Conservation (phyloP, 2,888 invertebrate genomes). For the Noctuana brunneofusca region DNA sequence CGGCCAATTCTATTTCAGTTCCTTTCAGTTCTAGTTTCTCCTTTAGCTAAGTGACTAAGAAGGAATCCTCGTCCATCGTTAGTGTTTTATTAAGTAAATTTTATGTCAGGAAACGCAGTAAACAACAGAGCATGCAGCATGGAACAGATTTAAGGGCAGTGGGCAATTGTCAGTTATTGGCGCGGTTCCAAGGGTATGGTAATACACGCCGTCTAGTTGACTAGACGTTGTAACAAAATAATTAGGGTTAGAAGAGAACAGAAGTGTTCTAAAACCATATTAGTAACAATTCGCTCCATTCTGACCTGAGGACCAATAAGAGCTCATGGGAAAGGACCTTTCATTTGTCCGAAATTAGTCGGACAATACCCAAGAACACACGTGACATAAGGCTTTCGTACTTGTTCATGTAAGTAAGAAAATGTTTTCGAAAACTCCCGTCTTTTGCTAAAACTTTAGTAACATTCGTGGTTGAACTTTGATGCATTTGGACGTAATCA, state of each 20-base stretch:
- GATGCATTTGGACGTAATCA: neutral
- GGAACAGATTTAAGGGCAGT: constrained; percentile 4
- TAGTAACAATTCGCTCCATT: neutral
- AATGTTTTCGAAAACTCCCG: neutral
- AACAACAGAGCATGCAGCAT: neutral
- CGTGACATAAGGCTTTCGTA: no score
- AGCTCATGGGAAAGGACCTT: neutral
- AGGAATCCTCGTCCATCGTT: no score
- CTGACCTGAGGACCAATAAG: neutral
- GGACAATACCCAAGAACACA: neutral
- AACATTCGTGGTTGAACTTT: neutral
- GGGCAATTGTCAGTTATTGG: constrained; percentile 21
- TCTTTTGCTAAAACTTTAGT: neutral
- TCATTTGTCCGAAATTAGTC: neutral
- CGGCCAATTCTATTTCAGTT: no score
- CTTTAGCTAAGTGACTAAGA: no score
- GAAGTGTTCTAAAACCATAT: neutral
- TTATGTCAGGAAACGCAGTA: neutral
- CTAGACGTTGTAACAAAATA: neutral
- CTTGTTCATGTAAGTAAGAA: no score
- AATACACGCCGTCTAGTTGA: constrained; percentile 11
- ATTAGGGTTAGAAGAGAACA: constrained; percentile 1
- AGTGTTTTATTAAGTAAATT: no score
- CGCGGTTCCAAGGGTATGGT: constrained; percentile 19
- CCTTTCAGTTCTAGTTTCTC: no score